Evolutionary conservation across 37 sponge, comb jelly and placozoan genomes (phyloP), one percentile per base, ranked within the genome.

Genomic region (Eunapius fragilis): DNA sequence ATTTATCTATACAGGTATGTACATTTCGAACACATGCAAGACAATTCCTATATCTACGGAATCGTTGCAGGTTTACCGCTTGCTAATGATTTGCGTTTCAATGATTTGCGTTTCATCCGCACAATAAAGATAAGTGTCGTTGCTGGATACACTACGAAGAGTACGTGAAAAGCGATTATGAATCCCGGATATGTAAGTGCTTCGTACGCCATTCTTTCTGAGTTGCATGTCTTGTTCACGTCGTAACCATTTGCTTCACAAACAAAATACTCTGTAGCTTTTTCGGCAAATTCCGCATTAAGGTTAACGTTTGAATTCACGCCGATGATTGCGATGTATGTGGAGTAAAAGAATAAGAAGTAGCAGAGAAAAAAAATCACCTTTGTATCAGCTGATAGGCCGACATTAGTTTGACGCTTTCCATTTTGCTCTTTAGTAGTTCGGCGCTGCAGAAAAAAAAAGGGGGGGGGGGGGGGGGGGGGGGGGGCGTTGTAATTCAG

Each of bases 361-460:
- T 80, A 80, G 17, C 48, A 47, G 80, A 80, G 67, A 22, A 80
- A 28, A 11, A 80, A 17, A 5, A 80, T 0, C 3, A 80, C 0
- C 67, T 80, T 80, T 49, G 58, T 80, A 28, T 80, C 80, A 31
- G 80, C 80, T 48, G 80, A 67, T 24, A 27, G 11, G 9, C 48
- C 31, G n/a, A 67, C 69, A 17, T 30, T 31, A n/a, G n/a, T n/a
- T n/a, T n/a, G n/a, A n/a, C n/a, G n/a, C 27, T n/a, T 26, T 67
- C 67, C 6, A 13, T 32, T 67, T 9, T n/a, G n/a, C n/a, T 80
- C 14, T 68, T 50, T 80, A 48, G 67, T 30, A n/a, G 26, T 17
- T 27, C 80, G 50, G 11, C 67, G 50, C 67, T 80, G 48, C n/a
- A 67, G 2, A 19, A 17, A n/a, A n/a, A n/a, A n/a, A n/a, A n/a